Evolutionary conservation across 2,797 vertebrate genomes (phyloP), one percentile per base, ranked within the genome.

Genomic region (Prionace glauca): DNA sequence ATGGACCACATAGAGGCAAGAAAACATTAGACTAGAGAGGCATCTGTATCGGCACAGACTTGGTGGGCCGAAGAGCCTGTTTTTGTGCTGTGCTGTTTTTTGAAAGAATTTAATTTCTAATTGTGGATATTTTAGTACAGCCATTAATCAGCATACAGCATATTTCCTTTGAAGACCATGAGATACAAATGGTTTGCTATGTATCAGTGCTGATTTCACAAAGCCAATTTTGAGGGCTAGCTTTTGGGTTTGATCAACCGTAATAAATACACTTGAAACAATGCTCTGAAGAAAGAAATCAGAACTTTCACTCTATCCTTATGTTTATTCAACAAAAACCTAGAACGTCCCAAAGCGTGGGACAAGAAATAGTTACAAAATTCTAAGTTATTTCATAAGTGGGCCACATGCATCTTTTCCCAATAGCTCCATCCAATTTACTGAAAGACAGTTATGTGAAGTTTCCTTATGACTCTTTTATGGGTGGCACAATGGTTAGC

Each of bases 121-220:
- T 92, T 91, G 87, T 90, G 60, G 24, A 74, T 14, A 74, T 74
- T 74, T 94, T 94, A 94, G 74, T 41, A n/a, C 45, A 74, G 32
- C 29, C 93, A 77, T 74, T 65, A 29, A 60, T 74, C 69, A 56
- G 14, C 7, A 29, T 60, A 3, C 22, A 29, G 14, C 24, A 71
- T n/a, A 9, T 24, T 84, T 41, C 41, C 9, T 84, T 45, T 84
- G 20, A 84, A 8, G 72, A 77, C 29, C 8, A 65, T 11, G 20
- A 84, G 41, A 45, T 84, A 45, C 5, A n/a, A 32, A 90, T n/a
- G 3, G 11, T 32, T 60, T 50, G 56, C 16, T 8, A 32, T 26
- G 10, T 62, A 62, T 60, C 87, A 62, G 26, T 62, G 87, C 16
- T 62, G 87, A 29, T 62, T 90, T 90, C 26, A 90, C 29, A 29